Evolutionary conservation across 2,113 vertebrate species (phyloP), one percentile per base, ranked within the genome.

Genomic region (Spheniscus mendiculus): DNA sequence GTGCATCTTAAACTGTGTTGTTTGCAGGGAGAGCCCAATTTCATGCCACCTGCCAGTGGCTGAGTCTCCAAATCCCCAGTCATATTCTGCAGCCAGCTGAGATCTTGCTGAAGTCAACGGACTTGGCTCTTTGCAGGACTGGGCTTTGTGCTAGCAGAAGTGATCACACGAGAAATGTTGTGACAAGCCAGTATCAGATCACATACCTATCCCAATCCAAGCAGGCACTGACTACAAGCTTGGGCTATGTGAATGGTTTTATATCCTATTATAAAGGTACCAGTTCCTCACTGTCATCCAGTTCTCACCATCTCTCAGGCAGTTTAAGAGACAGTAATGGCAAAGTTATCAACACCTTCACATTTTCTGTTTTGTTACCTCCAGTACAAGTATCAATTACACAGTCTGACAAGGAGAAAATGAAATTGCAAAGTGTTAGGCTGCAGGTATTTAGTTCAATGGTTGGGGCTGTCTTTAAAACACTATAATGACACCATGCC

Each of bases 231-330:
- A 7, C 30, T 59, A 9, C 40, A 65, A 26, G 17, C 47, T n/a
- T 6, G 8, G 63, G 50, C 8, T 40, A n/a, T 0, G 3, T 9
- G 19, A 14, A 4, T 53, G 42, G 10, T 11, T 94, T 65, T 53
- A 45, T 49, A 77, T 12, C 61, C 70, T 61, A 10, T 10, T 15
- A 38, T 34, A 62, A 73, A 79, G 20, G 49, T 22, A 36, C 36
- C 16, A 8, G 56, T 97, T 99, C 56, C 99, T 99, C 11, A 96
- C 98, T 4, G 98, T 10, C 66, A 80, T 58, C 49, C 65, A 23
- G 52, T 6, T 27, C 52, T 92, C 45, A 38, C 74, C 65, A 32
- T 9, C n/a, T 20, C 84, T 72, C 73, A 63, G 65, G 85, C 32
- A 27, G 42, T 56, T 92, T 89, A 88, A 52, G 83, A 76, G 53